Percentiles rank a stretch among this genome's conserved stretches.
phyloP scores from a whole-genome alignment of 2,888 invertebrate species.

The Cerceris ruficornis region DNA sequence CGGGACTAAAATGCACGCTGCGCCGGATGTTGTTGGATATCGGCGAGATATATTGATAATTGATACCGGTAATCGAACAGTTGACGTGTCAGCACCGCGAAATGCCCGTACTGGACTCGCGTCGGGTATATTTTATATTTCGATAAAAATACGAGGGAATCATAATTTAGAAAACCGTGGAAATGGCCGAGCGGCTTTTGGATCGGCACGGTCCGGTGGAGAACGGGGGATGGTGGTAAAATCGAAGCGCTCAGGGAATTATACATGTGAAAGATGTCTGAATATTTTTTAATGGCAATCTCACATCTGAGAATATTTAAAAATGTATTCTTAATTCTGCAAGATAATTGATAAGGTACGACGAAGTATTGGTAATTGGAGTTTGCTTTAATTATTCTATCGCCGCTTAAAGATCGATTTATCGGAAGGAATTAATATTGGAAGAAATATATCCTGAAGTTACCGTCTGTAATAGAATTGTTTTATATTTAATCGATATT shows the following conservation, averaged over 20 bases:
- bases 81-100: conserved; percentile 40
- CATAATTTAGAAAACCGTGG: conserved; percentile 43
- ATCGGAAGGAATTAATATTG: no score
- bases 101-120: conserved; percentile 5
- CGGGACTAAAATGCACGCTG: conserved; percentile 28
- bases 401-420: no score
- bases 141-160: conserved; percentile 45
- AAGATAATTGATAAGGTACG: no score
- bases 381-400: no score
- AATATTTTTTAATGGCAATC: no score
- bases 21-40: conserved; percentile 36
- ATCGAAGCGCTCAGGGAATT: conserved; percentile 51
- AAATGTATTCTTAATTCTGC: no score
- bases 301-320: no score
- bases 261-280: background rate
- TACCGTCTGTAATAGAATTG: no score
- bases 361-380: no score
- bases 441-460: no score
- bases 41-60: conserved; percentile 42
- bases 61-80: conserved; percentile 49
- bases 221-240: conserved; percentile 56
- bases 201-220: conserved; percentile 6
- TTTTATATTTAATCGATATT: no score
- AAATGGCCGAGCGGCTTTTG: conserved; percentile 1
- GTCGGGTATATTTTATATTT: conserved; percentile 34